phyloP scores from a whole-genome alignment of 1,140 invertebrate species.

The Eupeodes corollae region DNA sequence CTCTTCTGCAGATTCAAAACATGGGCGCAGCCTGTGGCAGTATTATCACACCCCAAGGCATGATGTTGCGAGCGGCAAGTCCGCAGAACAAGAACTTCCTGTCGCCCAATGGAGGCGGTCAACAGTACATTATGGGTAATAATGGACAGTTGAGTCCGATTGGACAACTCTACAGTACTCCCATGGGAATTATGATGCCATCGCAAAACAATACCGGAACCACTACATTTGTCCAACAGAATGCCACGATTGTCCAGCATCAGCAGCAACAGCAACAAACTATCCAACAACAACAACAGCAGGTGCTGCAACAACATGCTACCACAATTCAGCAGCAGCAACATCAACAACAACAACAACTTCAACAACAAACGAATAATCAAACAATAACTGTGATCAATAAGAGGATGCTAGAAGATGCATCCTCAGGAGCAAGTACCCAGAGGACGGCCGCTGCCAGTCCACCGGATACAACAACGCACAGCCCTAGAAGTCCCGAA shows the following conservation, averaged over 20 bases:
- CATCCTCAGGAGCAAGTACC: conserved; percentile 13
- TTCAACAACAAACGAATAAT: not conserved
- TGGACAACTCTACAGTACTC: conserved; percentile 57
- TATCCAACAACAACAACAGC: conserved; percentile 30
- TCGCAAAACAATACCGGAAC: conserved; percentile 20
- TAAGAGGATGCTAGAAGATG: conserved; percentile 36
- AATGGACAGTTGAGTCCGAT: conserved; percentile 65
- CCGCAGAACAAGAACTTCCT: conserved; percentile 64
- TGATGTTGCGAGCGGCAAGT: conserved; percentile 63
- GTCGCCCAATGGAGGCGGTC: conserved; percentile 60
- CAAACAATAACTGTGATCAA: not conserved
- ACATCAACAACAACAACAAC: conserved; percentile 40
- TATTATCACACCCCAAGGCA: conserved; percentile 42
- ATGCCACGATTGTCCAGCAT: conserved; percentile 52
- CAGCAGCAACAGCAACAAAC: conserved; percentile 51
- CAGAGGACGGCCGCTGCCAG: conserved; percentile 34
- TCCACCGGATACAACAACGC: conserved; percentile 70
- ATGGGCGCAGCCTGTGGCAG: conserved; percentile 40
- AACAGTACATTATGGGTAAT: conserved; percentile 48
- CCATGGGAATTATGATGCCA: conserved; percentile 64
- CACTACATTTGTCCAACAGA: conserved; percentile 49
- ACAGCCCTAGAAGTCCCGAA: conserved; percentile 48
- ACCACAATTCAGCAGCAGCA: conserved; percentile 22
- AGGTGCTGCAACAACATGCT: conserved; percentile 19
- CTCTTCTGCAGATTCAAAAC: conserved; percentile 64